Conservation (phyloP, 2,888 invertebrate genomes). For the Acanthosepion lycidas region DNA sequence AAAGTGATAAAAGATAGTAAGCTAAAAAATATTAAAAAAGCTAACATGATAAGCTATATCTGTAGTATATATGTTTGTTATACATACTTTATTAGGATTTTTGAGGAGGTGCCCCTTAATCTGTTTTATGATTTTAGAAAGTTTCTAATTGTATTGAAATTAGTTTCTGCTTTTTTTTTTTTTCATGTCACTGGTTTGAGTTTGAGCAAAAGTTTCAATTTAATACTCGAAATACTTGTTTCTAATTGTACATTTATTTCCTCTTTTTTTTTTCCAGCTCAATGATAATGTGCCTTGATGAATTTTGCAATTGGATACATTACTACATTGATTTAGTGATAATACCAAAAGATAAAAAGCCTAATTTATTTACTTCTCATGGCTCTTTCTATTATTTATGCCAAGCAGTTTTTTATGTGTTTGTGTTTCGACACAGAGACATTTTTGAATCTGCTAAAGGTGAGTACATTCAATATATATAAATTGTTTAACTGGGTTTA, state of each 20-base stretch:
- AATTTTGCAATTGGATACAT: slow-evolving; percentile 89
- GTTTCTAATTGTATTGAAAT: too few species aligned
- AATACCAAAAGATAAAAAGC: slow-evolving; percentile 72
- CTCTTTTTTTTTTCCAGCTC: slow-evolving; percentile 77
- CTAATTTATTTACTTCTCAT: slow-evolving; percentile 83
- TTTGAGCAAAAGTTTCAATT: background rate
- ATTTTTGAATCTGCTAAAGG: slow-evolving; percentile 85
- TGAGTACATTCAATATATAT: slow-evolving; percentile 49
- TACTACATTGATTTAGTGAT: slow-evolving; percentile 81
- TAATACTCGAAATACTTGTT: background rate
- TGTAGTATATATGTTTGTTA: background rate
- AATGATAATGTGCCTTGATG: slow-evolving; percentile 81
- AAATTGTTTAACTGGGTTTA: background rate
- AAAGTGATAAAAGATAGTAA: too few species aligned
- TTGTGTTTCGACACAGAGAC: slow-evolving; percentile 91
- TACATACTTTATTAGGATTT: background rate
- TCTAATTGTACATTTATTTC: background rate
- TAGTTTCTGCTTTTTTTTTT: too few species aligned
- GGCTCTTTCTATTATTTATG: slow-evolving; percentile 92
- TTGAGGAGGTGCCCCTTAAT: too few species aligned
- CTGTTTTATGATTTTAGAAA: too few species aligned
- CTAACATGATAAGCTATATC: background rate
- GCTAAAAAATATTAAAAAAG: background rate
- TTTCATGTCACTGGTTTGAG: too few species aligned
- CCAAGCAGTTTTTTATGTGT: slow-evolving; percentile 92